Evolutionary conservation across 2,113 vertebrate genomes (phyloP).

Genomic region (Lagopus muta): DNA sequence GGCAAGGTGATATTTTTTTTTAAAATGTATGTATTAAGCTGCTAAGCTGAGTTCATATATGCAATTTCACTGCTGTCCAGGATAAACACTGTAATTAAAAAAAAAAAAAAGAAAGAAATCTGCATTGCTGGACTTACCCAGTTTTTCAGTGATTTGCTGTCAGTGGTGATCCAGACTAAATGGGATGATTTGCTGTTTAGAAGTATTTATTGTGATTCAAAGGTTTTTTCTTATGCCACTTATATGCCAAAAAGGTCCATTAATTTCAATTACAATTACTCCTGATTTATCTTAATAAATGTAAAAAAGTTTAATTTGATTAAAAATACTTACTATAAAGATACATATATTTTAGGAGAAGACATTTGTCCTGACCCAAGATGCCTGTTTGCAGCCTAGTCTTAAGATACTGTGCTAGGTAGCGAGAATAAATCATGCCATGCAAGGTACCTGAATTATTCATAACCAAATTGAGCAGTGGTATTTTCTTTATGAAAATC

Average conservation of each 20-base stretch:
- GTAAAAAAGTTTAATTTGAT: neutral
- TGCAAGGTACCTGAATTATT: neutral
- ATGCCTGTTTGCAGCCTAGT: neutral
- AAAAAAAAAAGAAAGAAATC: neutral
- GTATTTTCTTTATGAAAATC: neutral
- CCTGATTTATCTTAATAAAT: neutral
- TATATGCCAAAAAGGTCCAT: neutral
- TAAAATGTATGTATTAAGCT: conserved; percentile 28
- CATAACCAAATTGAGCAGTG: neutral
- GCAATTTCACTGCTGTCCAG: neutral
- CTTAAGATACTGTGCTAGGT: neutral
- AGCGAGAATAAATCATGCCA: neutral
- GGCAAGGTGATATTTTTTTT: conserved; percentile 34
- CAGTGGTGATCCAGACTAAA: neutral
- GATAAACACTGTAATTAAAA: neutral
- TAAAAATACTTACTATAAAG: neutral
- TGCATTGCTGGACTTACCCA: neutral
- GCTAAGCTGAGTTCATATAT: neutral
- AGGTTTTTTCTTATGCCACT: neutral
- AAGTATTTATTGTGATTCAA: neutral
- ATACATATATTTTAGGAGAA: neutral
- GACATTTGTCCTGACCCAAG: neutral
- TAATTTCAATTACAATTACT: neutral
- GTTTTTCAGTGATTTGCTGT: neutral
- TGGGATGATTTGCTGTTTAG: neutral